Base-by-base conservation (phyloP, 2,797 vertebrate species). In the Rhinella marina region DNA sequence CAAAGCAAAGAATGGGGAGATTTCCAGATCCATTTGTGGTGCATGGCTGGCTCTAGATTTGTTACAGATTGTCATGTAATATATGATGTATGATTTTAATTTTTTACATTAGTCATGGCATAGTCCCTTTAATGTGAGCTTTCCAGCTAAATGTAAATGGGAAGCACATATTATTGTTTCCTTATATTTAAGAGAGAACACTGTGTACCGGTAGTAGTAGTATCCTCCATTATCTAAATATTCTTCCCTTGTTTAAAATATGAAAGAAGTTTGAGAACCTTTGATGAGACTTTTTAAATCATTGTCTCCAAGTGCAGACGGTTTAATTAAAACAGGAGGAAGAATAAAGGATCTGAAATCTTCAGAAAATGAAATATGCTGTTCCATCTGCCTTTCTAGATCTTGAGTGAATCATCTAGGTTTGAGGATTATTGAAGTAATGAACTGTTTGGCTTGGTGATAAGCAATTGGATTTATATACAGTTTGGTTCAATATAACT, bases 321-420 rank as follows among this genome's bases (percentile, higher is more conserved):
- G 54, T 85, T 75, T 85, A 48, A 81, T 66, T 88, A 82, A 66
- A 85, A 85, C 25, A 81, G 52, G 68, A 21, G 32, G 48, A 86
- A 52, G 66, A 78, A 68, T 41, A 86, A 82, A 81, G 48, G 66
- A 75, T 81, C 21, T 32, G 16, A 84, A 62, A 81, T 81, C 54
- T 88, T 81, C 72, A 29, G 64, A 81, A 85, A 59, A 64, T 64
- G 9, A 73, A 41, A 72, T 19, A 73, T 57, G 14, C 70, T 59
- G 17, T 52, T 79, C 79, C 61, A 54, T 81, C 72, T 86, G 72
- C 27, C 59, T 86, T 73, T 77, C 41, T 78, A 52, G 16, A 11
- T 75, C 32, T 14, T n/a, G 7, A 75, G 54, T 41, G 27, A 61
- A 75, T 8, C 27, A 9, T 73, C 76, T 61, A 77, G 13, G 32